Evolutionary conservation across 2,113 vertebrate species (phyloP), one percentile per base, ranked within the genome.

Genomic region (Malaclemys terrapin): DNA sequence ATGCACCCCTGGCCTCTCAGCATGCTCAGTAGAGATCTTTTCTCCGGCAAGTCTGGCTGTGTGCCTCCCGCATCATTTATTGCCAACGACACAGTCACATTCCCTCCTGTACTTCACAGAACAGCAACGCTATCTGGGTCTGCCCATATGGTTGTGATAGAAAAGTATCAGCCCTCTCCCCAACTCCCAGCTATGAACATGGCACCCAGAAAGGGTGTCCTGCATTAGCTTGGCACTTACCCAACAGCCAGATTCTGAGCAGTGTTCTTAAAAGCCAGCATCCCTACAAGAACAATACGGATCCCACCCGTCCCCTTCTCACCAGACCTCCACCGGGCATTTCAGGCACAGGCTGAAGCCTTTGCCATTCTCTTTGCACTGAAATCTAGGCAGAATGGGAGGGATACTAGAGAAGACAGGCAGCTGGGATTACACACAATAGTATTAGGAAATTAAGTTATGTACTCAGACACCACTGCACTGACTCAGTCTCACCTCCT

Each of bases 381-480:
- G 82, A 87, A 45, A 52, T 90, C 90, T 1, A 45, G 52, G 90
- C 4, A 81, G 84, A 78, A 78, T 1, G 3, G 0, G 0, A n/a
- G 7, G 93, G 16, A 85, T 1, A 69, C 38, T 1, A 1, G 87
- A 85, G 88, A 53, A 88, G 25, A 82, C 84, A 35, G 25, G 86
- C 88, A 82, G 72, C 89, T 82, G 93, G 72, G 79, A 88, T 90
- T 9, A 1, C 84, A 81, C 22, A 1, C 25, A 9, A 85, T 88
- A 83, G 17, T 17, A 24, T 20, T 91, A 76, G 22, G 22, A 14
- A 47, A 47, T 45, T 14, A 75, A 6, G 0, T 4, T 2, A 4
- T 11, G 52, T 95, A 93, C 94, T 95, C 94, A 45, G 90, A 88
- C 91, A 93, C 56, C 89, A 42, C 91, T 91, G 96, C 94, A 84